Conservation (phyloP, 2,113 vertebrate species). For the Triplophysa tibetana region DNA sequence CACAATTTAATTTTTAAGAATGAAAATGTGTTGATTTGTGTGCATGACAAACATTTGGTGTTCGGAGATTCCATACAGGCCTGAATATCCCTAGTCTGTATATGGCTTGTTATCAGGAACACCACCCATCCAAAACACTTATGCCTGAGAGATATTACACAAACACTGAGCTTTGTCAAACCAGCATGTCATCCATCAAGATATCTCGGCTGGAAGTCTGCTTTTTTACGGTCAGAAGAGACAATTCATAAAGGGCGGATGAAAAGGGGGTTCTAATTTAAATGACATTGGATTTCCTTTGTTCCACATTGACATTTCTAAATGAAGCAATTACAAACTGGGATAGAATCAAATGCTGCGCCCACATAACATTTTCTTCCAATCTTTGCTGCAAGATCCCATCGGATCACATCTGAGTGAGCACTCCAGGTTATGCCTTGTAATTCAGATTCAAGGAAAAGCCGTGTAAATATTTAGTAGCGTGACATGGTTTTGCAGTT, state of each 20-base stretch:
- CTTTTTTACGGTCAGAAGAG: not conserved
- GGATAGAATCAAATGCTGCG: not conserved
- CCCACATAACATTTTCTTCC: not conserved
- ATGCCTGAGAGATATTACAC: not conserved
- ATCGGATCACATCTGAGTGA: not conserved
- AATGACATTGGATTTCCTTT: slow-evolving; percentile 5
- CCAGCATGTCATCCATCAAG: not conserved
- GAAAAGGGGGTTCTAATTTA: not conserved
- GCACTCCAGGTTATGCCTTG: not conserved
- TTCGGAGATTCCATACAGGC: too few species aligned
- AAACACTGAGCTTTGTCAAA: not conserved
- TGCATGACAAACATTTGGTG: too few species aligned
- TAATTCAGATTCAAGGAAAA: not conserved
- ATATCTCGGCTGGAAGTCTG: too few species aligned
- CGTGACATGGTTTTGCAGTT: too few species aligned
- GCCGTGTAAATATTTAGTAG: not conserved
- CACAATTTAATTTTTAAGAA: too few species aligned
- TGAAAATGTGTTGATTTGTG: too few species aligned
- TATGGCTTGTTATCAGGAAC: not conserved
- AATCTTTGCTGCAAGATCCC: not conserved
- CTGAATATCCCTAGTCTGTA: too few species aligned
- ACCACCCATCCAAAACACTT: not conserved
- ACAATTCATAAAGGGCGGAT: too few species aligned
- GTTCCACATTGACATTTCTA: not conserved
- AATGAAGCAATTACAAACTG: not conserved